Evolutionary conservation across 2,113 vertebrate genomes (phyloP).

Genomic region (Bujurquina vittata): DNA sequence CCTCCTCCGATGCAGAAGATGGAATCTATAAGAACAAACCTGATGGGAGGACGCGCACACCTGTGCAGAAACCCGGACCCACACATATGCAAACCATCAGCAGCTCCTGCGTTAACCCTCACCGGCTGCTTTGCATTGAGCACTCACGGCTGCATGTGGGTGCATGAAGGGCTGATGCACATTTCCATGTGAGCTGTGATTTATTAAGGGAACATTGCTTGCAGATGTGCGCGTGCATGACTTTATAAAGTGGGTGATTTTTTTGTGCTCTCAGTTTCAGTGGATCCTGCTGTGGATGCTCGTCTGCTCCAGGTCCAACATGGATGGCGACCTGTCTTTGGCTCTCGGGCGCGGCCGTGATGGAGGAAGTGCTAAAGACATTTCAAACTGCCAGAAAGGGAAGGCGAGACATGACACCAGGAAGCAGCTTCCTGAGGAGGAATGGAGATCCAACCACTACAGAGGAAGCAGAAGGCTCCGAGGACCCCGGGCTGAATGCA

Average conservation of each 20-base stretch:
- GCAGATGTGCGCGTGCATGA: background rate
- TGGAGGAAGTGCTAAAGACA: slow-evolving; percentile 51
- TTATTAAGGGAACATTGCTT: slow-evolving; percentile 3
- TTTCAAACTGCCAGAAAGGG: slow-evolving; percentile 10
- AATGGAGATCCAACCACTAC: slow-evolving; percentile 19
- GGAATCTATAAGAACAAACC: background rate
- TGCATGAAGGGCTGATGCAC: background rate
- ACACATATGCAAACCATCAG: background rate
- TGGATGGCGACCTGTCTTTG: background rate
- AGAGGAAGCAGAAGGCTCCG: slow-evolving; percentile 2
- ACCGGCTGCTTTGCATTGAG: background rate
- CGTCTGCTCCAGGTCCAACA: background rate
- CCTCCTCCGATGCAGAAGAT: background rate
- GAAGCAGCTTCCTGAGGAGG: slow-evolving; percentile 58
- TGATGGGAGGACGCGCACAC: fast-evolving
- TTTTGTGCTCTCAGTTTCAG: background rate
- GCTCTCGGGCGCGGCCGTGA: background rate
- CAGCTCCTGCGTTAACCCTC: background rate
- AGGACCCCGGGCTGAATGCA: slow-evolving; percentile 26
- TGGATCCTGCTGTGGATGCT: background rate
- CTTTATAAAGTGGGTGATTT: background rate
- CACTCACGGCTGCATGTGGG: background rate
- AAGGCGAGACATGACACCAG: slow-evolving; percentile 45
- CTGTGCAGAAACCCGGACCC: background rate
- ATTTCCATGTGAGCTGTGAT: slow-evolving; percentile 2